Percentiles rank a stretch among this genome's conserved stretches.
phyloP scores from a whole-genome alignment of 2,797 vertebrate species.

The Mastacembelus armatus region DNA sequence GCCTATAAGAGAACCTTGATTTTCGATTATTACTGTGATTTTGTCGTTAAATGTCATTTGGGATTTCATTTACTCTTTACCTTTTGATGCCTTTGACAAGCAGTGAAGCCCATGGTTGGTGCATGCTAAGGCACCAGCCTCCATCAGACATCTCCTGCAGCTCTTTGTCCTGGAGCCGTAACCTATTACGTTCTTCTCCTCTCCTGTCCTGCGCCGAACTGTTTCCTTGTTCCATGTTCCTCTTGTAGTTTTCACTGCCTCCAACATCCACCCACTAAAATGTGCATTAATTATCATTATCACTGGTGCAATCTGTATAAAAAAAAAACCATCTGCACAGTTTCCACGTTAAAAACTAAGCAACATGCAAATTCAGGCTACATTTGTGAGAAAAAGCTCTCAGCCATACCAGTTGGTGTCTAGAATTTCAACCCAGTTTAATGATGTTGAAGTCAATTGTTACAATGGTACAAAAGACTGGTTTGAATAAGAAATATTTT shows the following conservation, averaged over 20 bases:
- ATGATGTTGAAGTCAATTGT: neutral
- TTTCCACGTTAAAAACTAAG: neutral
- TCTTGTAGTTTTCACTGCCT: constrained; percentile 69
- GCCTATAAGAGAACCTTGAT: neutral
- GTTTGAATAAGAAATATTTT: neutral
- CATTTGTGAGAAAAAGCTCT: neutral
- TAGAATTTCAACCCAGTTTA: constrained; percentile 13
- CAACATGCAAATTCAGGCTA: neutral
- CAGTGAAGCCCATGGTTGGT: constrained; percentile 97
- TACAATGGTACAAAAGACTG: neutral
- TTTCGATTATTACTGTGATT: neutral
- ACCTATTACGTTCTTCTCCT: constrained; percentile 75
- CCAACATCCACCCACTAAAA: constrained; percentile 92
- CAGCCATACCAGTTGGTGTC: neutral
- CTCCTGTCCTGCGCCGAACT: constrained; percentile 34
- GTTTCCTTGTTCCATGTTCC: constrained; percentile 31
- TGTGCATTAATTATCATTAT: neutral
- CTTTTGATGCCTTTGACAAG: constrained; percentile 94
- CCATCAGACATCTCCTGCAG: constrained; percentile 95
- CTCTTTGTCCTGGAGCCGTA: constrained; percentile 95
- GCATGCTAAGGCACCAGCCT: constrained; percentile 97
- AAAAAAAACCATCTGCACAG: neutral
- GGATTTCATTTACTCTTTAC: constrained; percentile 53
- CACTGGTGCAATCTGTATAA: neutral
- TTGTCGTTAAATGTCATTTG: neutral